Base-by-base conservation (phyloP, 2,797 vertebrate species). In the Sebastes goodei region DNA sequence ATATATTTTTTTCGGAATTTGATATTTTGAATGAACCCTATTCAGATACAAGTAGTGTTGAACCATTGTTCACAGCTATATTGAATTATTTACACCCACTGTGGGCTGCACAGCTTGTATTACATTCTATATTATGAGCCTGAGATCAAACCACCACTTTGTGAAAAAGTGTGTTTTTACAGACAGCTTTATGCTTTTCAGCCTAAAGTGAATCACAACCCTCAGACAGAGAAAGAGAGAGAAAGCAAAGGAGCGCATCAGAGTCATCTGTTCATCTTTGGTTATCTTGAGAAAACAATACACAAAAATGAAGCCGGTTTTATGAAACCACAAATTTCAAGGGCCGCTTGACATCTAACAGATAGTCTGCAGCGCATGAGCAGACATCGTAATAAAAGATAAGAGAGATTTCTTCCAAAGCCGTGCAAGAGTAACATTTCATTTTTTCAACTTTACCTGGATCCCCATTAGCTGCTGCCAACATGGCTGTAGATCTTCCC, bases 281-380 rank as follows among this genome's bases (percentile, higher is more conserved):
- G 21, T 81, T 79, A 74, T 83, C 83, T 66, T 10, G 4, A 81
- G 27, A 68, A 76, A 82, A 87, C 64, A 81, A 80, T 25, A n/a
- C 21, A 49, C 4, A 66, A 53, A 63, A 85, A 66, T 46, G 53
- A 75, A 65, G 27, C 20, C 14, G 25, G 53, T 82, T 91, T 81
- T 65, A 77, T 77, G 71, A 81, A 82, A 81, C 68, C 14, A 33
- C 74, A 85, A 9, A 80, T 83, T 84, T 64, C 65, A 86, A 85
- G 78, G 77, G 68, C 46, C 4, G 10, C 72, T 79, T 21, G 21
- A 60, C 61, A 11, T 71, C 70, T 42, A 52, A 59, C 59, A 70
- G 78, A 86, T 35, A 71, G 77, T 25, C 29, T 61, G 63, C n/a
- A 11, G 65, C 1, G 11, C 57, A 67, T 32, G 76, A 63, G 71